Conservation (phyloP, 1,140 invertebrate species). For the Aphelinus certus region DNA sequence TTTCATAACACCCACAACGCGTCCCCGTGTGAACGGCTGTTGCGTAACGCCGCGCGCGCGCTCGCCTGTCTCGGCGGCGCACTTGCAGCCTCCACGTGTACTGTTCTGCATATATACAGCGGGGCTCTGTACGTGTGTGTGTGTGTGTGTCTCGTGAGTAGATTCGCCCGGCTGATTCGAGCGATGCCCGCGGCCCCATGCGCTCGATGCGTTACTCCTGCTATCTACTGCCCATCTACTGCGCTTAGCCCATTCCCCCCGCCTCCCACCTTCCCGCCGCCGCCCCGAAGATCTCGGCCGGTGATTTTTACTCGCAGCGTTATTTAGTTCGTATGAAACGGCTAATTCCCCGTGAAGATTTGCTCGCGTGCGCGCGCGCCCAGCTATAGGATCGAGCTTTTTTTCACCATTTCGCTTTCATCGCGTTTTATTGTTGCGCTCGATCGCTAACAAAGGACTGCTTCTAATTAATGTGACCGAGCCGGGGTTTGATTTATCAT, state of each 20-base stretch:
- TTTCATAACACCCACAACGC: slow-evolving; percentile 64
- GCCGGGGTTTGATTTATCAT: slow-evolving; percentile 40
- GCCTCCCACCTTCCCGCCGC: no score
- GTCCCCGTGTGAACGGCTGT: slow-evolving; percentile 58
- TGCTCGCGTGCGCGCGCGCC: no score
- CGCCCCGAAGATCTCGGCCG: slow-evolving; percentile 29
- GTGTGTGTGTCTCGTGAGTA: neutral
- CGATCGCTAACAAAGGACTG: slow-evolving; percentile 33
- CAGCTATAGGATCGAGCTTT: neutral
- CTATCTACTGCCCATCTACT: slow-evolving; percentile 30
- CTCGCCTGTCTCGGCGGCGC: no score
- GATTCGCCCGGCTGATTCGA: slow-evolving; percentile 26
- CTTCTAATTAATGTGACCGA: slow-evolving; percentile 39
- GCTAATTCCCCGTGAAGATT: neutral
- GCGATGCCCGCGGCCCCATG: no score
- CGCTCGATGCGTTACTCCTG: slow-evolving; percentile 33
- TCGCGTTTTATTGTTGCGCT: slow-evolving; percentile 26
- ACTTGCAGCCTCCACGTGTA: no score
- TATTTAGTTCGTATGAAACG: slow-evolving; percentile 29
- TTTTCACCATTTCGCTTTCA: slow-evolving; percentile 29
- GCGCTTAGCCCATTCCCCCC: slow-evolving; percentile 1
- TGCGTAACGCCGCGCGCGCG: slow-evolving; percentile 34
- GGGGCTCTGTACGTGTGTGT: no score
- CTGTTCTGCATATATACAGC: no score
- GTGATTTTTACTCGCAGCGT: slow-evolving; percentile 10